Conservation (phyloP, 2,797 vertebrate genomes). For the Labeo calbasu region DNA sequence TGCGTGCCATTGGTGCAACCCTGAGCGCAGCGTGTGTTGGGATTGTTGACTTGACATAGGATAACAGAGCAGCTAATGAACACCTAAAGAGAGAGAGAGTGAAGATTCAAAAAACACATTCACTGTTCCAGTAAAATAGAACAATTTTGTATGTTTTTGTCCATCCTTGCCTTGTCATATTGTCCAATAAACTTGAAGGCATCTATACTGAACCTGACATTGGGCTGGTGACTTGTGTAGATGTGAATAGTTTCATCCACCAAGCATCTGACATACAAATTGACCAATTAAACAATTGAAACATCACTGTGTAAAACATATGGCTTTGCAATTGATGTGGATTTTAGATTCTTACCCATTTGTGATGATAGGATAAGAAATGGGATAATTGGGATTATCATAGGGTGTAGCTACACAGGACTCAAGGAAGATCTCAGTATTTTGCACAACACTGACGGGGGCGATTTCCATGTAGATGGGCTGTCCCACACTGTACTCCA, state of each 20-base stretch:
- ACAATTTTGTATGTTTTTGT: neutral
- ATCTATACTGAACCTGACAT: conserved; percentile 71
- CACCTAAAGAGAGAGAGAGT: conserved; percentile 63
- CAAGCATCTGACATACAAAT: conserved; percentile 61
- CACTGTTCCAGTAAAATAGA: too few species aligned
- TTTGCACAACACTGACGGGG: conserved; percentile 53
- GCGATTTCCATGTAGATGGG: conserved; percentile 69
- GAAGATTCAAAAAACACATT: neutral
- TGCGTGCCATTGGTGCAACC: conserved; percentile 62
- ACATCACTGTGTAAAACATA: neutral
- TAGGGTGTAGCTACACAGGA: conserved; percentile 67
- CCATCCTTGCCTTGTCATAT: conserved; percentile 67
- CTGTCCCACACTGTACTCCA: conserved; percentile 64
- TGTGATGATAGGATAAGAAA: conserved; percentile 66
- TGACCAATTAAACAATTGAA: neutral
- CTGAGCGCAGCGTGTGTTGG: conserved; percentile 66
- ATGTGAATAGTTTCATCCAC: conserved; percentile 66
- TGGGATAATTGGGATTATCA: conserved; percentile 63
- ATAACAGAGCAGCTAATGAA: conserved; percentile 77
- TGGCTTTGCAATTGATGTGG: neutral
- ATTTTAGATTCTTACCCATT: conserved; percentile 56
- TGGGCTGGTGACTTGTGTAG: conserved; percentile 19
- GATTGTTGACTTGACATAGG: conserved; percentile 68
- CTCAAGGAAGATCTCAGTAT: conserved; percentile 69
- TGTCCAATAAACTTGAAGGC: conserved; percentile 77